Conservation (phyloP, 2,888 invertebrate genomes). For the Rotaria socialis region DNA sequence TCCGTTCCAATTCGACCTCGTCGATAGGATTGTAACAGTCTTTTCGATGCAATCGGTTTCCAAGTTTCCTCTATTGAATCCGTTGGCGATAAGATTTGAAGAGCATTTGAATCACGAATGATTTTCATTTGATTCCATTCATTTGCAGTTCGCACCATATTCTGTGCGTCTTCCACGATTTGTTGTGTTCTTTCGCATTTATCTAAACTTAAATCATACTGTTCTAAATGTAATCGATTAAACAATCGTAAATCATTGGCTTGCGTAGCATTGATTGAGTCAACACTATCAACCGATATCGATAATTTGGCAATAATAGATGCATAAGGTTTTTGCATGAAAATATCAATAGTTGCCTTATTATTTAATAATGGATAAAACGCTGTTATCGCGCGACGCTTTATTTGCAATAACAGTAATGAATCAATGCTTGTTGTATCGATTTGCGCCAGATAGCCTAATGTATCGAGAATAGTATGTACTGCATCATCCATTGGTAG, state of each 20-base stretch:
- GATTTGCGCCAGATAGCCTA: neutral
- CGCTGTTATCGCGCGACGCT: neutral
- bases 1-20: too few relatives aligned
- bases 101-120: too few relatives aligned
- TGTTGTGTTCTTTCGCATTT: neutral
- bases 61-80: too few relatives aligned
- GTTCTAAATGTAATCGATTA: neutral
- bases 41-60: too few relatives aligned
- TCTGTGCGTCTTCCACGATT: too few relatives aligned
- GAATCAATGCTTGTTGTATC: too few relatives aligned
- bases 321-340: conserved; percentile 14
- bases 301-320: neutral
- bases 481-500: neutral
- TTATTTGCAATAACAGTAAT: neutral
- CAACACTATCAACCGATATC: neutral
- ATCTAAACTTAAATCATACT: neutral
- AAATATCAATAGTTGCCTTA: neutral
- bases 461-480: neutral
- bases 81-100: too few relatives aligned
- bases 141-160: too few relatives aligned
- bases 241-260: too few relatives aligned
- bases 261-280: neutral
- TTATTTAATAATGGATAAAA: neutral
- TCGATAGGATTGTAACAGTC: too few relatives aligned
- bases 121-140: too few relatives aligned